Base-by-base conservation (phyloP, 2,113 vertebrate species). In the Talpa occidentalis region DNA sequence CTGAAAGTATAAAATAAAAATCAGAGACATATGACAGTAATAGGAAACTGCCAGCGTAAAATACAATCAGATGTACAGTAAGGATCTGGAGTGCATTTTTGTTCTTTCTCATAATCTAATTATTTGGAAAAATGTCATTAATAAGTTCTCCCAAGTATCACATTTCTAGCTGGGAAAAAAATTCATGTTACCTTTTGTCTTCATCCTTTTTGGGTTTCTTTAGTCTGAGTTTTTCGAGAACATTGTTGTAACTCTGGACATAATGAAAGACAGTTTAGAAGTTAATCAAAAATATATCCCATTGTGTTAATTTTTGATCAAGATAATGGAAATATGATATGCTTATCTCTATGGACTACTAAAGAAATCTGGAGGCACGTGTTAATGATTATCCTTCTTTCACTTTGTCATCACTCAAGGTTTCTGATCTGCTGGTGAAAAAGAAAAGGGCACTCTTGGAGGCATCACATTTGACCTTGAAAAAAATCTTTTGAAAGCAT, bases 201-300 rank as follows among this genome's bases (percentile, higher is more conserved):
- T 92, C 91, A 32, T 90, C 85, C 37, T 35, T 37, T 85, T 91
- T n/a, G 37, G 97, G 40, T 82, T 97, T 98, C 96, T 97, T 98
- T 93, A 98, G 9, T 86, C 77, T 97, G 28, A 98, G 94, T 96
- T 98, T 98, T 89, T 95, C 37, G 4, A 98, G 97, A 90, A 54
- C 77, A 26, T 95, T 97, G 28, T 93, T 70, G 87, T 82, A 98
- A 85, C 90, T 77, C 98, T 98, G 94, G 80, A 32, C n/a, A 86
- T 6, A 96, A 96, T 94, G 54, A 47, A 97, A 95, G 82, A 91
- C 60, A 69, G 59, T 42, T 87, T 94, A 73, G 90, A 84, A 90
- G 42, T 72, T 90, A 11, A 74, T 49, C 12, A 90, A 62, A 89
- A 89, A 54, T 44, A 80, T 30, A 62, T 52, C n/a, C 49, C 42